Conservation (phyloP, 2,888 invertebrate species). For the Lampropteryx suffumata region DNA sequence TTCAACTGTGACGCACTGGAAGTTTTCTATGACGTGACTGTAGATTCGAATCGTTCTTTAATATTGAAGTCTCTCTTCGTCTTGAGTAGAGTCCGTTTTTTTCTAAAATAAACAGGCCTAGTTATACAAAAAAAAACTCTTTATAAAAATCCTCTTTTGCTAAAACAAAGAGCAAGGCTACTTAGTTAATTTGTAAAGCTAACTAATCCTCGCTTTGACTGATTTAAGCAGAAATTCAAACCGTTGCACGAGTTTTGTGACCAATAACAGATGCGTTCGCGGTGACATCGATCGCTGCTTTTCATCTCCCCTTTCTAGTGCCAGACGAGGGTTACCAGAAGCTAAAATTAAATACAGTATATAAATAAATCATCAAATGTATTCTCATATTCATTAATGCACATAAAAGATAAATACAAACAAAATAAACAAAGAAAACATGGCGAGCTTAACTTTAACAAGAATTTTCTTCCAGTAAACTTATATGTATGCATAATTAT, state of each 20-base stretch:
- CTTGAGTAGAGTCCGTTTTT: background rate
- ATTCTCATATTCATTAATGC: no score
- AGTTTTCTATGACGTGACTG: no score
- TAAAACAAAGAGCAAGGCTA: background rate
- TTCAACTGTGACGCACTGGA: no score
- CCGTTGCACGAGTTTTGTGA: constrained; percentile 7
- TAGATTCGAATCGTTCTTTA: background rate
- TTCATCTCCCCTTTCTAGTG: constrained; percentile 19
- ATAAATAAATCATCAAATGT: no score
- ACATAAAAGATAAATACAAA: no score
- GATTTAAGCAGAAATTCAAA: constrained; percentile 4
- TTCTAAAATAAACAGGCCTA: constrained; percentile 7
- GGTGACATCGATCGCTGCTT: constrained; percentile 28
- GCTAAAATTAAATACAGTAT: no score
- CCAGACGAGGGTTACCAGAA: constrained; percentile 13
- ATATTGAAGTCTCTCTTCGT: background rate
- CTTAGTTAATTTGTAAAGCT: constrained; percentile 4
- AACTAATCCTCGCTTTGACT: background rate
- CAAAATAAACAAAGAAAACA: no score
- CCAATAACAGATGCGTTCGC: constrained; percentile 20
- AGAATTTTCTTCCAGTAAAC: no score
- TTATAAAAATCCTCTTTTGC: background rate
- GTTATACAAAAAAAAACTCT: constrained; percentile 6
- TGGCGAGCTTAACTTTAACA: no score
- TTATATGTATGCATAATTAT: no score